These are phyloP conservation scores for Ploceus nigricollis DNA, from an alignment of 2,113 vertebrate genomes.

Conservation along the genomic window DNA sequence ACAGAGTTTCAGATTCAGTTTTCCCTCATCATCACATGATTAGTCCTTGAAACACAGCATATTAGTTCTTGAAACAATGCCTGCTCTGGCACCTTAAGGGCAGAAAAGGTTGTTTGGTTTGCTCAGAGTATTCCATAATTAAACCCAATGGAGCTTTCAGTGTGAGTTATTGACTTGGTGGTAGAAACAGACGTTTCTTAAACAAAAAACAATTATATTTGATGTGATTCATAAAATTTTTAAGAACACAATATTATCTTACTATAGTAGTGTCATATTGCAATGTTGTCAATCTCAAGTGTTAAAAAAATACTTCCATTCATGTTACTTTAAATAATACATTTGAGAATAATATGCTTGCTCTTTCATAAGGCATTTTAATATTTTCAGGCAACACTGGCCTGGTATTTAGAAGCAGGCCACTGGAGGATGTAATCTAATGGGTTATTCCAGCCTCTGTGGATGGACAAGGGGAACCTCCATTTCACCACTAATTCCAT, in stretches of 20 bases:
- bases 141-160: constrained; percentile 5
- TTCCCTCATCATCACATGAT: not conserved
- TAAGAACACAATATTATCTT: not conserved
- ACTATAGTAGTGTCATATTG: not conserved
- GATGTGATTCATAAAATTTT: not conserved
- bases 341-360: not conserved
- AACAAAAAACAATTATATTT: constrained; percentile 13
- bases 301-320: not conserved
- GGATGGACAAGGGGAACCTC: not conserved
- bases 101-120: not conserved
- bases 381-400: not conserved
- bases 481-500: not conserved
- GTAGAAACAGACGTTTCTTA: not conserved
- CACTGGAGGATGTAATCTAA: not conserved
- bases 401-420: not conserved
- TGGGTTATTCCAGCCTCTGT: not conserved
- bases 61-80: not conserved
- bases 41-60: not conserved
- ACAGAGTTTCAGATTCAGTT: not conserved
- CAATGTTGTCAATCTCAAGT: not conserved
- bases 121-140: not conserved
- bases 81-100: not conserved
- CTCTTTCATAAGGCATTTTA: not conserved
- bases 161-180: not conserved
- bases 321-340: not conserved